Percentiles rank a stretch among this genome's conserved stretches.
phyloP scores from a whole-genome alignment of 2,888 invertebrate genomes.

The Trachelus stipa region DNA sequence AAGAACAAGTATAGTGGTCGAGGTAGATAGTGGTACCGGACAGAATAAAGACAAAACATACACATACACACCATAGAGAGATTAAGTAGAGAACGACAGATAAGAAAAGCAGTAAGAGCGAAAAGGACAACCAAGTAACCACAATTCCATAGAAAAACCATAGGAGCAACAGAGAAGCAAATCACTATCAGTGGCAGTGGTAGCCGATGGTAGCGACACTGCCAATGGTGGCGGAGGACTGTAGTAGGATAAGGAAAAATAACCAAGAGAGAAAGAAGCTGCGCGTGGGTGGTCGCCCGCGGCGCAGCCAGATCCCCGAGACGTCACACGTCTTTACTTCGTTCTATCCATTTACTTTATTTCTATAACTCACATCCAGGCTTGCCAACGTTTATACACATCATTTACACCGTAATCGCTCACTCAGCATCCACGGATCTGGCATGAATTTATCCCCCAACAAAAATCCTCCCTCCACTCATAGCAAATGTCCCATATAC shows the following conservation, averaged over 20 bases:
- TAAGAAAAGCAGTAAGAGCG: constrained; percentile 29
- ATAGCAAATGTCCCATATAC: not conserved
- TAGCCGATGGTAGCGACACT: not conserved
- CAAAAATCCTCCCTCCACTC: not conserved
- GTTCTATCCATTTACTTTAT: constrained; percentile 24
- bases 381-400: not conserved
- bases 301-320: constrained; percentile 51
- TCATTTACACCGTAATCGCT: not conserved
- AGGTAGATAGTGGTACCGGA: constrained; percentile 13
- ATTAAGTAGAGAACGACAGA: constrained; percentile 24
- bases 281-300: constrained; percentile 63
- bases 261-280: constrained; percentile 47
- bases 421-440: not conserved
- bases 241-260: constrained; percentile 22
- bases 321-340: constrained; percentile 53
- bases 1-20: constrained; percentile 20
- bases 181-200: not conserved
- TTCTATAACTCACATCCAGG: not conserved
- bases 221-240: not conserved
- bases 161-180: not conserved
- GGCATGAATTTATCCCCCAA: no score
- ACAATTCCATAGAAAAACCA: not conserved
- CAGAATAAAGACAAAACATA: constrained; percentile 14
- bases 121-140: not conserved
- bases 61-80: not conserved